phyloP scores from a whole-genome alignment of 37 sponge, comb jelly and placozoan species.

The Trichoplax adhaerens region DNA sequence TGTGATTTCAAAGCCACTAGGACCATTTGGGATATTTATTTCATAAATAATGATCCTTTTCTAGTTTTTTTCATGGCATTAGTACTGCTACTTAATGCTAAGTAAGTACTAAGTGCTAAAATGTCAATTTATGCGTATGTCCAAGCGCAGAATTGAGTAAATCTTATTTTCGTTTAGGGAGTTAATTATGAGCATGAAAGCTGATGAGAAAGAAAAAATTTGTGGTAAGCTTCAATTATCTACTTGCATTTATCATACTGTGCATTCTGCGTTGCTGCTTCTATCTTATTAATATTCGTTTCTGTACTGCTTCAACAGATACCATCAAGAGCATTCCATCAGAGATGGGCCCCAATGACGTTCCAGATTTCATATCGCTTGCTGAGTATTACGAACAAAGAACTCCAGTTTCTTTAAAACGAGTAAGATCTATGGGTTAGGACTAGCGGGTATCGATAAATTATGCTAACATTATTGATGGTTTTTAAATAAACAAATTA shows the following conservation, averaged over 20 bases:
- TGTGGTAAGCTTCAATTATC: neutral
- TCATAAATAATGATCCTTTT: slow-evolving; percentile 75
- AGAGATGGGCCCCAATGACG: slow-evolving; percentile 49
- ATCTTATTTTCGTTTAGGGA: slow-evolving; percentile 7
- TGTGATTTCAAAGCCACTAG: slow-evolving; percentile 36
- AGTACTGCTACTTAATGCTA: slow-evolving; percentile 81
- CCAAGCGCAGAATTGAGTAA: neutral
- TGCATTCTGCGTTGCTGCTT: neutral
- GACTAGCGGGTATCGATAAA: too few relatives aligned
- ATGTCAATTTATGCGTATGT: neutral
- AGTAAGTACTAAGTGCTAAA: slow-evolving; percentile 23
- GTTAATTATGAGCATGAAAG: slow-evolving; percentile 1
- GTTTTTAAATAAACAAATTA: too few relatives aligned
- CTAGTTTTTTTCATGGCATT: slow-evolving; percentile 74
- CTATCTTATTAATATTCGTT: neutral
- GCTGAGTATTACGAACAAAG: slow-evolving; percentile 72
- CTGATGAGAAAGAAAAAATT: neutral
- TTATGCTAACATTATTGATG: too few relatives aligned
- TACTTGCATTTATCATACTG: neutral
- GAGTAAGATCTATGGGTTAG: neutral
- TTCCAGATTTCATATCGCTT: slow-evolving; percentile 66
- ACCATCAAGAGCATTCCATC: slow-evolving; percentile 41
- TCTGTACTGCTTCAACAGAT: neutral
- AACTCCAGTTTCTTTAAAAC: slow-evolving; percentile 60
- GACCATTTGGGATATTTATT: slow-evolving; percentile 67